Percentiles rank a stretch among this genome's conserved stretches.
Conservation (phyloP, 2,113 vertebrate genomes). For the Corvus cornix region DNA sequence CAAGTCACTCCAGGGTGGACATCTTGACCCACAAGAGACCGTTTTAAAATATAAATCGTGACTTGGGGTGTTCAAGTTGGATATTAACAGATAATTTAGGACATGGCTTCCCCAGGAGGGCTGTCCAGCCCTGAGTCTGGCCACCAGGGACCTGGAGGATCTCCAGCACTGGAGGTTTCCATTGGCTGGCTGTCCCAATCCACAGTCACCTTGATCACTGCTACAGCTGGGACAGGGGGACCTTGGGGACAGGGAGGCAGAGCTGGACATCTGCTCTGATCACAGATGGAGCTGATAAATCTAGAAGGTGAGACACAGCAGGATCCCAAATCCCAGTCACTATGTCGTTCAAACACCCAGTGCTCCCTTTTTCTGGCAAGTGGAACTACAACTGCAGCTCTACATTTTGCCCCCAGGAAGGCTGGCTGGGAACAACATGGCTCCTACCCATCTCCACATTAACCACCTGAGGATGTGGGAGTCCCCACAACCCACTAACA, state of each 20-base stretch:
- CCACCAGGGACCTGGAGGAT: neutral
- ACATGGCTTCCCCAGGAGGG: neutral
- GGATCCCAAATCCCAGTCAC: neutral
- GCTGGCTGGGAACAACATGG: neutral
- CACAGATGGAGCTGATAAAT: neutral
- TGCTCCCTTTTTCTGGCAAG: neutral
- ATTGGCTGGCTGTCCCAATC: neutral
- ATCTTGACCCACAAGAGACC: neutral
- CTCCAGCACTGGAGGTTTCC: neutral
- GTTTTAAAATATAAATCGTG: neutral
- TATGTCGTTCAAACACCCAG: neutral
- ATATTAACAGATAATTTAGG: neutral
- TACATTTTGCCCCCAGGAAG: neutral
- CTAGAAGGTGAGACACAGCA: neutral
- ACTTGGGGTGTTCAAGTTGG: neutral
- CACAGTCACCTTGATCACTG: neutral
- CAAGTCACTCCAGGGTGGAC: neutral
- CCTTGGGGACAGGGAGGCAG: neutral
- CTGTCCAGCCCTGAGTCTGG: neutral
- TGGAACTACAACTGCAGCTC: neutral
- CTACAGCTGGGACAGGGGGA: neutral
- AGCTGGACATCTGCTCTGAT: neutral
- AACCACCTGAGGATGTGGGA: neutral
- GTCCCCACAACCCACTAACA: neutral
- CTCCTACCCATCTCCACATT: neutral